Evolutionary conservation across 2,797 vertebrate genomes (phyloP), one percentile per base, ranked within the genome.

Genomic region (Chromobotia macracanthus): DNA sequence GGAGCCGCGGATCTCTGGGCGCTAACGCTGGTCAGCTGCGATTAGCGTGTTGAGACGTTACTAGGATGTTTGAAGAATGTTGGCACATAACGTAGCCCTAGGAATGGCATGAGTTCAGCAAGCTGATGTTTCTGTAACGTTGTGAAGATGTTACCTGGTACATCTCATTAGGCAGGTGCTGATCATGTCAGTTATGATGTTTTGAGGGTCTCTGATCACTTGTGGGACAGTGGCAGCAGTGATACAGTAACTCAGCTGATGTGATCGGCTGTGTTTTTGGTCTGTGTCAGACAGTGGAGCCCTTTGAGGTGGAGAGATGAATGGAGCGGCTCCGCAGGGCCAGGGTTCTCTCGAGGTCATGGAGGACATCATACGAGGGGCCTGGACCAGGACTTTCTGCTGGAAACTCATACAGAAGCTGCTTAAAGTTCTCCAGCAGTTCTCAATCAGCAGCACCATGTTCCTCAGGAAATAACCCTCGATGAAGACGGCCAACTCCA

Each of bases 391-490:
- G 91, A 11, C 94, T 95, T 82, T 97, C 96, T 0, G 94, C 90
- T 0, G 94, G 92, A 31, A 94, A 93, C 81, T 98, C 96, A 4
- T 97, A 98, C 72, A 99, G 91, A 68, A 99, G 94, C 93, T 97
- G 96, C 90, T 98, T 99, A 94, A 98, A 99, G 63, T 93, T 90
- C 89, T 99, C 97, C 0, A 97, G 95, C 88, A n/a, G n/a, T n/a
- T n/a, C n/a, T 99, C 97, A 1, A 99, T 96, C 86, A 99, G 95
- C 87, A 97, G 95, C 95, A 97, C 96, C 97, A 98, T 98, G 87
- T 98, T 99, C 93, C 98, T 99, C 88, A 99, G 93, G 88, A 99
- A 98, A 88, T 97, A 99, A 88, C 97, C 97, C 94, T 99, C 97
- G 15, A 97, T 97, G 87, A 97, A 99, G 2, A 95, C 91, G 0